Evolutionary conservation across 2,113 vertebrate species (phyloP).

Genomic region (Elgaria multicarinata): DNA sequence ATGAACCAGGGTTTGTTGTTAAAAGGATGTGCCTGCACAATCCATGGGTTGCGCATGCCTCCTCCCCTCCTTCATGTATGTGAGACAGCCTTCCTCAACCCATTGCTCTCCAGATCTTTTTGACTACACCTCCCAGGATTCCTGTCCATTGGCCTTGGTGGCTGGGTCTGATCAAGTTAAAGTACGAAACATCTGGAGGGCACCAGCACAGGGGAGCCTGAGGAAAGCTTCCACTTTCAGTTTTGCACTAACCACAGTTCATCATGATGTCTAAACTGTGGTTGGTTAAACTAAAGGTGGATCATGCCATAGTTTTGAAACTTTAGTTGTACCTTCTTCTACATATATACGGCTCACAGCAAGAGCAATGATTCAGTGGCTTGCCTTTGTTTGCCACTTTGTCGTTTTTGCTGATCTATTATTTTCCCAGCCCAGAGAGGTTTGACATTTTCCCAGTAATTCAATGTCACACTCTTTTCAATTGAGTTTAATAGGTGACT

Average conservation of each 20-base stretch:
- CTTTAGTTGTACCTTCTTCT: neutral
- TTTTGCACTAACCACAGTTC: neutral
- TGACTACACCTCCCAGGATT: too few species aligned
- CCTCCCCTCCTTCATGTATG: neutral
- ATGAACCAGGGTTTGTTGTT: neutral
- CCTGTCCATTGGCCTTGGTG: too few species aligned
- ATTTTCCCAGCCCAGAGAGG: constrained; percentile 25
- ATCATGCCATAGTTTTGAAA: neutral
- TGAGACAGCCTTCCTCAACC: neutral
- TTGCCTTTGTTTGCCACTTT: constrained; percentile 13
- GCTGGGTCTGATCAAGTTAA: too few species aligned
- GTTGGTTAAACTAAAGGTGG: neutral
- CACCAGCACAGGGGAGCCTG: too few species aligned
- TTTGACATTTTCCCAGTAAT: constrained; percentile 44
- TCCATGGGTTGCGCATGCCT: neutral
- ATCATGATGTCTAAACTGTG: neutral
- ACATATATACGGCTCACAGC: neutral
- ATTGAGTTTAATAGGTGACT: constrained; percentile 48
- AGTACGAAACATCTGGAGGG: too few species aligned
- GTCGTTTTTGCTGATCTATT: constrained; percentile 35
- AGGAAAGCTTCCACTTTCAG: neutral
- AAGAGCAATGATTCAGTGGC: constrained; percentile 10
- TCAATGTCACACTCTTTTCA: constrained; percentile 46
- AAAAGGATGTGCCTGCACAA: neutral
- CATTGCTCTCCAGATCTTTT: too few species aligned